These are phyloP conservation scores for Calosoma granatense DNA, from an alignment of 1,140 invertebrate genomes.

Conservation along the genomic window DNA sequence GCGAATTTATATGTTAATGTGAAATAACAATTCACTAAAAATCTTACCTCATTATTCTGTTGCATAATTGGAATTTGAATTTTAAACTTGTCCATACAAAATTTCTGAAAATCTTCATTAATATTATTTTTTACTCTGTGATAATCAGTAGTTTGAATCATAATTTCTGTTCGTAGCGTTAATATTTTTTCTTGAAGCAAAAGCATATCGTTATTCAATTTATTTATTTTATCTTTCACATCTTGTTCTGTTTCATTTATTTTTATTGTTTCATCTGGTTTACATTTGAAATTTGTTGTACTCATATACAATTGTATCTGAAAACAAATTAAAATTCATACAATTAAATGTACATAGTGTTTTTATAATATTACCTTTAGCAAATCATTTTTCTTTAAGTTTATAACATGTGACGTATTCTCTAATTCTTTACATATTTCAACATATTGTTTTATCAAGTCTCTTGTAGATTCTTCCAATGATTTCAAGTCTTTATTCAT, in stretches of 20 bases:
- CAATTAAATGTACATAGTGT: not conserved
- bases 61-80: not conserved
- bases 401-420: not conserved
- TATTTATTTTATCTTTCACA: not conserved
- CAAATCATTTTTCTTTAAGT: constrained; percentile 1
- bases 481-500: not conserved
- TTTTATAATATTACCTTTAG: not conserved
- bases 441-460: not conserved
- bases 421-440: not conserved
- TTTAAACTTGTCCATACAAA: not conserved
- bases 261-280: not conserved
- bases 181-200: not conserved
- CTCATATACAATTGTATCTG: not conserved
- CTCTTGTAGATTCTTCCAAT: not conserved
- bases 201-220: not conserved
- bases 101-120: not conserved
- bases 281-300: not conserved
- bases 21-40: not conserved
- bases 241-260: not conserved
- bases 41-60: not conserved
- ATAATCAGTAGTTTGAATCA: not conserved
- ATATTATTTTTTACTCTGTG: not conserved
- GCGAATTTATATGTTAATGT: too few species aligned
- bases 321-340: not conserved
- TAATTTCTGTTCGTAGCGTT: not conserved